Conservation (phyloP, 2,113 vertebrate species). For the Mesoclemmys tuberculata region DNA sequence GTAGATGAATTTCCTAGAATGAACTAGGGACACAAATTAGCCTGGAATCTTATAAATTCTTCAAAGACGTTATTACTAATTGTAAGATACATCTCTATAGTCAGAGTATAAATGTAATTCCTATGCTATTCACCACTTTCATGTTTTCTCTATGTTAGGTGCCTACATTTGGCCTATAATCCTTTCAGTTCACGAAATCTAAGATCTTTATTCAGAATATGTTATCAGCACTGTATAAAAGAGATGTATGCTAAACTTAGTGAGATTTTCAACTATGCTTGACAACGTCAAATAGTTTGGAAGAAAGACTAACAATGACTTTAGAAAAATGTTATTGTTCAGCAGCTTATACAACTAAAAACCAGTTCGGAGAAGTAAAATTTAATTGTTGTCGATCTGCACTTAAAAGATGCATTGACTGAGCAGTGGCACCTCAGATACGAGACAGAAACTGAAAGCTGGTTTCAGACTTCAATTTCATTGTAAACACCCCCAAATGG, state of each 20-base stretch:
- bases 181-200: neutral
- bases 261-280: neutral
- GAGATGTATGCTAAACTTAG: neutral
- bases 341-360: neutral
- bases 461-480: slow-evolving; percentile 1
- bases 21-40: neutral
- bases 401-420: slow-evolving; percentile 19
- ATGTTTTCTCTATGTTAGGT: neutral
- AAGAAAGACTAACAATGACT: neutral
- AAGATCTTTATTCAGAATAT: neutral
- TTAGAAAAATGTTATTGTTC: slow-evolving; percentile 19
- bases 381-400: neutral
- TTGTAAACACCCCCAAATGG: slow-evolving; percentile 23
- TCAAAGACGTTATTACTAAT: neutral
- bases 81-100: neutral
- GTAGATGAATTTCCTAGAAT: slow-evolving; percentile 14
- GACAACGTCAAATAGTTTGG: neutral
- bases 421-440: slow-evolving; percentile 17
- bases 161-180: neutral
- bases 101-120: neutral
- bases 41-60: neutral
- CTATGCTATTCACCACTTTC: accelerated
- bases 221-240: neutral
- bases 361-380: neutral
- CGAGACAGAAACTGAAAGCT: slow-evolving; percentile 52